Evolutionary conservation across 2,797 vertebrate species (phyloP), one percentile per base, ranked within the genome.

Genomic region (Brachymystax lenok): DNA sequence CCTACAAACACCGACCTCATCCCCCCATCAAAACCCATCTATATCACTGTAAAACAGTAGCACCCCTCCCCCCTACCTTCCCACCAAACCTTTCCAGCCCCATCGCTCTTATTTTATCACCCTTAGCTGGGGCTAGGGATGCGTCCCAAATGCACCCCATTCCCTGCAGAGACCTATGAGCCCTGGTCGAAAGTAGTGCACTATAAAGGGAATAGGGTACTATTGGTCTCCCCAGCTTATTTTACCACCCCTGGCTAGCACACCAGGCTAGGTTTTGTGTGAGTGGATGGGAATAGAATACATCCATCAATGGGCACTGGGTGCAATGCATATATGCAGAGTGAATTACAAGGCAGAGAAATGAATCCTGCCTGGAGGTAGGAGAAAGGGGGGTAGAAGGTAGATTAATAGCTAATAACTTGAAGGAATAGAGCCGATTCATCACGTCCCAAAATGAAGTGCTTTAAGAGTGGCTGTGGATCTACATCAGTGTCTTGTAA

Each of bases 351-450:
- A 24, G 75, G 13, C 28, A 50, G 50, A 14, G 73, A 72, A 78
- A 73, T 19, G 21, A 77, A 77, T 67, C 69, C 67, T 30, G 27
- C 33, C 10, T 50, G 40, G 66, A 69, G 67, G 33, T 3, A 67
- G 69, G 73, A 12, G 30, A 21, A 50, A 35, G 2, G n/a, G n/a
- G 8, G 16, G 10, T 78, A 79, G 85, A 78, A 87, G 79, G 84
- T 77, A 86, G 90, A 91, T 89, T 83, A 89, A 91, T 91, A 87
- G 79, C 88, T 80, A 88, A 88, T 91, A 85, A 88, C 85, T 82
- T 84, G 59, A 68, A 50, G 84, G 80, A 77, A 89, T 78, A 61
- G 81, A 86, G 86, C 87, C 86, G 85, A 92, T 92, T 91, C 85
- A 93, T 92, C 86, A 85, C 81, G 71, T 86, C 80, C 85, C 83